A percentile compares a stretch with the other conserved stretches of the same genome.
These are phyloP conservation scores for Myrmophylax atrothorax DNA, from an alignment of 2,113 vertebrate species.

Conservation along the genomic window DNA sequence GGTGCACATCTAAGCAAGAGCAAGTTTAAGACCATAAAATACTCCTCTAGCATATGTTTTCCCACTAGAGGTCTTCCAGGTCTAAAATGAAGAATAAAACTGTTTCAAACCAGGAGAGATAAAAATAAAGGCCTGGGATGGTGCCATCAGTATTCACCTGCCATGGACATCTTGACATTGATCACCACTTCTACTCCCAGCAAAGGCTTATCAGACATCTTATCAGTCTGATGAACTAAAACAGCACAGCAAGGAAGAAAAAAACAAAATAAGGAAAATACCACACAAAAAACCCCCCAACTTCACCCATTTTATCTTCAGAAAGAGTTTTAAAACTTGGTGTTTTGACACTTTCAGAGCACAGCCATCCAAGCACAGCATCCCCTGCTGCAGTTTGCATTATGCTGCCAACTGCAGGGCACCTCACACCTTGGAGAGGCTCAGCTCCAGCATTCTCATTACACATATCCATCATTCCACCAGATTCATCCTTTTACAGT, in stretches of 20 bases:
- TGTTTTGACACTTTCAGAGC: neutral
- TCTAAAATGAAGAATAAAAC: neutral
- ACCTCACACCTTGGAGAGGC: neutral
- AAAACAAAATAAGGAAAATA: neutral
- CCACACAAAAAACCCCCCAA: rapidly evolving
- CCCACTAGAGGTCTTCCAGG: neutral
- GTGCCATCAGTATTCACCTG: neutral
- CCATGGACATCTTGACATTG: neutral
- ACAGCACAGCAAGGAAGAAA: rapidly evolving
- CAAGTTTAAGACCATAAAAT: neutral
- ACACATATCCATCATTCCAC: neutral
- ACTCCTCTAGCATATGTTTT: neutral
- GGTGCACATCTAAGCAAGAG: neutral
- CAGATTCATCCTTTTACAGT: neutral
- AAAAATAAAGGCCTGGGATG: neutral
- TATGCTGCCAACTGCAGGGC: neutral
- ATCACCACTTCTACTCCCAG: neutral
- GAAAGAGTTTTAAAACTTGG: neutral
- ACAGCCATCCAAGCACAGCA: neutral
- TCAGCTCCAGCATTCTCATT: neutral
- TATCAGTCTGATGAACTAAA: neutral
- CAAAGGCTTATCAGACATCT: rapidly evolving
- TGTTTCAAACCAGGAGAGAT: neutral
- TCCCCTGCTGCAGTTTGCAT: neutral
- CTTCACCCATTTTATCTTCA: neutral